Percentiles rank a stretch among this genome's conserved stretches.
Conservation (phyloP, 2,888 invertebrate genomes). For the Abscondita cerata region DNA sequence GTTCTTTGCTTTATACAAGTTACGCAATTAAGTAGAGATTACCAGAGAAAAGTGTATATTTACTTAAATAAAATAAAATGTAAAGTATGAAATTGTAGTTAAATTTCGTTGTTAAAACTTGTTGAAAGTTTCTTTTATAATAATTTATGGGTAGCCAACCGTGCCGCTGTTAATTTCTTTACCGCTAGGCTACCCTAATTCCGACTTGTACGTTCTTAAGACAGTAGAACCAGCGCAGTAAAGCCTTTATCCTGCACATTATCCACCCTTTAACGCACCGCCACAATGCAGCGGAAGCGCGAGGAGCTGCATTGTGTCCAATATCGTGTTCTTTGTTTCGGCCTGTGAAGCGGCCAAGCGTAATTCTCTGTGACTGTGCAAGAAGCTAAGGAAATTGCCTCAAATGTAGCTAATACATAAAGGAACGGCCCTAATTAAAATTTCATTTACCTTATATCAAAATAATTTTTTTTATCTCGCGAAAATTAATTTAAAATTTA, state of each 20-base stretch:
- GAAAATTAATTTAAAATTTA: conserved; percentile 5
- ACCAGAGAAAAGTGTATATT: background rate
- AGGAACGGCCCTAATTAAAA: conserved; percentile 57
- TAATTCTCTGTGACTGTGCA: conserved; percentile 48
- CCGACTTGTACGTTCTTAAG: conserved; percentile 39
- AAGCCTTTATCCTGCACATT: conserved; percentile 54
- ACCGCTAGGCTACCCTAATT: conserved; percentile 38
- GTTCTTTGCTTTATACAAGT: too few relatives aligned
- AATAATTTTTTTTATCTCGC: background rate
- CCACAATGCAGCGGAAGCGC: conserved; percentile 60
- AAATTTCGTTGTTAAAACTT: conserved; percentile 22
- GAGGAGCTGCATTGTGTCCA: conserved; percentile 59
- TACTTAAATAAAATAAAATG: conserved; percentile 11
- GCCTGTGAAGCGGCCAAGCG: conserved; percentile 55
- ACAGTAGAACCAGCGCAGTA: conserved; percentile 38
- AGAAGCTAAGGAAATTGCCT: conserved; percentile 57
- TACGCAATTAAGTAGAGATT: background rate
- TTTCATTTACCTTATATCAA: conserved; percentile 46
- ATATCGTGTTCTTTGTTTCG: conserved; percentile 54
- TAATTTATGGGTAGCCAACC: conserved; percentile 37
- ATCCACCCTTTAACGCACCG: conserved; percentile 60
- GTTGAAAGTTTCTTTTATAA: conserved; percentile 30
- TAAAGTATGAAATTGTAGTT: conserved; percentile 15
- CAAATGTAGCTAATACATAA: conserved; percentile 56
- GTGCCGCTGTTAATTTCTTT: conserved; percentile 47